Conservation (phyloP, 2,113 vertebrate genomes). For the Dasypus novemcinctus region DNA sequence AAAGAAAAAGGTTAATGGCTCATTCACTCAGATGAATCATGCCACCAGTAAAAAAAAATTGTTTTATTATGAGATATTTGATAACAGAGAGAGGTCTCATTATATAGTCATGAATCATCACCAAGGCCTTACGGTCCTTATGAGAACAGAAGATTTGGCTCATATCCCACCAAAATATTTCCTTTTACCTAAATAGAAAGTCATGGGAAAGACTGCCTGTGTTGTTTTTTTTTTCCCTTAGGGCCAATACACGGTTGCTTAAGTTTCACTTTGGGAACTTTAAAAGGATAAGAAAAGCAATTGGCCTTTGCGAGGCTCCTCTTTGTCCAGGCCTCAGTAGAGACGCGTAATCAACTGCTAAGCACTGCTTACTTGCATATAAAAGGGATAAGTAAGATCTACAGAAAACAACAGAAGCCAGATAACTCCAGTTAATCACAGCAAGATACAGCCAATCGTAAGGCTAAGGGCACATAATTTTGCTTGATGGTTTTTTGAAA, state of each 20-base stretch:
- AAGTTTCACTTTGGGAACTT: conserved; percentile 55
- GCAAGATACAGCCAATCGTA: neutral
- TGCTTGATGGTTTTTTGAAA: neutral
- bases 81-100: conserved; percentile 5
- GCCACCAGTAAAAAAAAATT: neutral
- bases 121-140: conserved; percentile 54
- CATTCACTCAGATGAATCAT: neutral
- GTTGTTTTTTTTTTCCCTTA: conserved; percentile 62
- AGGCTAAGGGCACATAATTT: neutral
- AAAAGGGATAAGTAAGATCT: conserved; percentile 69
- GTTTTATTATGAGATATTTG: neutral
- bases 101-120: conserved; percentile 4
- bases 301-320: conserved; percentile 51
- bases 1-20: neutral
- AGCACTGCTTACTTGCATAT: conserved; percentile 54
- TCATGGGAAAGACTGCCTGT: conserved; percentile 78
- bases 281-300: conserved; percentile 53
- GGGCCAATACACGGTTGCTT: conserved; percentile 60
- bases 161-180: conserved; percentile 79
- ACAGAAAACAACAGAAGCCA: conserved; percentile 61
- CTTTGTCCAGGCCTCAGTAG: neutral
- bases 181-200: conserved; percentile 84
- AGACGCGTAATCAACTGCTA: conserved; percentile 24
- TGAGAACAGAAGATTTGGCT: conserved; percentile 73
- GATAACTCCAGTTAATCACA: neutral